These are phyloP conservation scores for Paedocypris micromegethes DNA, from an alignment of 2,797 vertebrate species.

Conservation along the genomic window DNA sequence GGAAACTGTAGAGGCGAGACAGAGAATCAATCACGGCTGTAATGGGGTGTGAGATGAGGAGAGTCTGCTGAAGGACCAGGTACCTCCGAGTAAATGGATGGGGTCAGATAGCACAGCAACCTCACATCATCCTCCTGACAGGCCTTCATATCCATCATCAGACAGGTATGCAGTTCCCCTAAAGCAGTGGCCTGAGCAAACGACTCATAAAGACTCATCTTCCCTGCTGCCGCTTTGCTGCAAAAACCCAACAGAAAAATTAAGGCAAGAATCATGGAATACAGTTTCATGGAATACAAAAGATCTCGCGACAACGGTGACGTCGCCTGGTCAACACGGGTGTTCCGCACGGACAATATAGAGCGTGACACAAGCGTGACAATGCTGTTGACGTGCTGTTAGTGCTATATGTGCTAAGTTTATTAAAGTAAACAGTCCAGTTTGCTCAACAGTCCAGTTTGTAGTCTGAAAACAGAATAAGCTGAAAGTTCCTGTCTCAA, in stretches of 20 bases:
- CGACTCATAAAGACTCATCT: constrained; percentile 93
- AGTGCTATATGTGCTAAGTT: too few relatives aligned
- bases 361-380: too few relatives aligned
- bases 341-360: too few relatives aligned
- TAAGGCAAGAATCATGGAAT: too few relatives aligned
- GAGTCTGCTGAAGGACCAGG: neutral
- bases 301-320: too few relatives aligned
- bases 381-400: too few relatives aligned
- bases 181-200: constrained; percentile 93
- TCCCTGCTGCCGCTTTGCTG: constrained; percentile 91
- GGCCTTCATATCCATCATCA: constrained; percentile 99
- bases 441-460: too few relatives aligned
- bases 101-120: constrained; percentile 91
- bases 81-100: constrained; percentile 91
- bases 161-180: constrained; percentile 89
- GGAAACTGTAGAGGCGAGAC: constrained; percentile 75
- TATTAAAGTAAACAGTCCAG: too few relatives aligned
- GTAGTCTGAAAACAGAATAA: too few relatives aligned
- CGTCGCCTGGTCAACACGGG: too few relatives aligned
- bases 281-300: too few relatives aligned
- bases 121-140: constrained; percentile 93
- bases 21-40: neutral
- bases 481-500: too few relatives aligned
- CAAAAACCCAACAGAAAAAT: neutral
- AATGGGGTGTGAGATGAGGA: neutral